Evolutionary conservation across 64 coral and sea anemone genomes (phyloP), one percentile per base, ranked within the genome.

Genomic region (Anthopleura sola): DNA sequence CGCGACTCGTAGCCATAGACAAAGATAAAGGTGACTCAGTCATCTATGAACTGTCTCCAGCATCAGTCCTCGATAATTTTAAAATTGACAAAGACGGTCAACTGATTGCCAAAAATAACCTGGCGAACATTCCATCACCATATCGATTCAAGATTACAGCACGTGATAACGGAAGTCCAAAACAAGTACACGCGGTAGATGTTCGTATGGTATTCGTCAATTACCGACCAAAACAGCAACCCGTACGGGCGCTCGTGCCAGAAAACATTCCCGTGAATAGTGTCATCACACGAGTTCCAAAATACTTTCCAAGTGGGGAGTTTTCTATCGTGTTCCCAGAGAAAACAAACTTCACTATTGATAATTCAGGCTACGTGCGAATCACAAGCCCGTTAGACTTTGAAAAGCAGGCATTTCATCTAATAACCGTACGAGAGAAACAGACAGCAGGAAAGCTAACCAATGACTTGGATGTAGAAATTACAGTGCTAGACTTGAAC

Each of bases 401-500:
- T 50, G 90, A 96, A 74, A 78, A 86, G n/a, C 57, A 74, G 6
- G 56, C 83, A 33, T 92, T 90, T 60, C 82, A 84, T 40, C 32
- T 88, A 32, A 88, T 96, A 31, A 96, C 94, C 0, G 84, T 85
- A 1, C 58, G 91, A 68, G 94, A 96, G 50, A 88, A 92, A 54
- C 89, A 88, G 36, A 83, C 90, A 19, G 69, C 85, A 54, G 87
- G 84, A 1, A 37, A n/a, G 0, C 83, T 89, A 31, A 86, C 87
- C 0, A 95, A 88, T 62, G 78, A 91, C 40, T 46, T 95, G 4
- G 66, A 92, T 74, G 86, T 96, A 24, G 94, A 96, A 49, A 92
- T 96, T 11, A 86, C 87, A 32, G 94, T 96, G 28, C 39, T 96
- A 15, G 94, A 96, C 48, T 76, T 81, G 23, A 96, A 96, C 23